Percentiles rank a stretch among this genome's conserved stretches.
phyloP scores from a whole-genome alignment of 2,797 vertebrate genomes.

The Dallia pectoralis region DNA sequence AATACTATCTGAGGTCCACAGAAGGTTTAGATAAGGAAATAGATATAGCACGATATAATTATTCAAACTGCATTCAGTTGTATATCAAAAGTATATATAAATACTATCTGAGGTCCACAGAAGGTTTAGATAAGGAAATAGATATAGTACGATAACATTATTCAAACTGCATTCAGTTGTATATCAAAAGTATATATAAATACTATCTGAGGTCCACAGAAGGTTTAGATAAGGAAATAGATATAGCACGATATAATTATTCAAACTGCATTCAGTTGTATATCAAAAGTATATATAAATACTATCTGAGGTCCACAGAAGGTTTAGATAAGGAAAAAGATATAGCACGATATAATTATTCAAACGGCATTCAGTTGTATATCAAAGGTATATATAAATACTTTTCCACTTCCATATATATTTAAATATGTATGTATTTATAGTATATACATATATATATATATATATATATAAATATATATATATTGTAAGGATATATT shows the following conservation, averaged over 20 bases:
- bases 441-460: no score
- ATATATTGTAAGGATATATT: no score
- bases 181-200: neutral
- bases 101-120: neutral
- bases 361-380: neutral
- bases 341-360: neutral
- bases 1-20: neutral
- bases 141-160: neutral
- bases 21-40: neutral
- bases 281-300: neutral
- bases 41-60: neutral
- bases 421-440: no score
- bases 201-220: neutral
- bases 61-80: neutral
- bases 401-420: no score
- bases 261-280: neutral
- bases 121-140: neutral
- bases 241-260: neutral
- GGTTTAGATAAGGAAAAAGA: conserved; percentile 1
- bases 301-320: neutral
- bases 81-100: neutral
- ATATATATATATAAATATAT: no score
- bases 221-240: neutral
- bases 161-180: neutral
- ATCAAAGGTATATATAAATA: neutral